Evolutionary conservation across 1,140 invertebrate species (phyloP), one percentile per base, ranked within the genome.

Genomic region (Physella acuta): DNA sequence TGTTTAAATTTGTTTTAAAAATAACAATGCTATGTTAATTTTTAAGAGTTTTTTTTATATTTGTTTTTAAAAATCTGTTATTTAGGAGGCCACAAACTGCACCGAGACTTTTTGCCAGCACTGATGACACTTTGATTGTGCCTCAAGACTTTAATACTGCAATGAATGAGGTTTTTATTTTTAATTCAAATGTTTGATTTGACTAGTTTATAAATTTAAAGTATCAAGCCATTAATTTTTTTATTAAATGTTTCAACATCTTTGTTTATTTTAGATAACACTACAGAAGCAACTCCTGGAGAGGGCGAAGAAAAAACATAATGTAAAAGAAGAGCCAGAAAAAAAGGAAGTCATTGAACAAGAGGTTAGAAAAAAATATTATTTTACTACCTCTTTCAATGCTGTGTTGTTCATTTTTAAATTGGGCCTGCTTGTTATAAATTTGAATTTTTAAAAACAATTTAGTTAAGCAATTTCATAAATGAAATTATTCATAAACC

Each of bases 111-210:
- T 60, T 70, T 14, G 76, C 66, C 20, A 63, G 68, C 16, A 71
- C 74, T 68, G 79, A 81, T 69, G 79, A 81, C 56, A 79, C 79
- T 17, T 60, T 82, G 36, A 60, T 80, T 39, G 75, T 83, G 5
- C 74, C 78, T 14, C 79, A 82, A 49, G 79, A 82, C 55, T 82
- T 76, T 59, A 78, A 75, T 51, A 59, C 71, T 28, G 78, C 79
- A 3, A 77, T 83, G 71, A 71, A 78, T 26, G 81, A 83, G 75
- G 75, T 80, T 49, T 37, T 60, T 60, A 4, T 24, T 16, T 39
- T 17, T n/a, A 30, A n/a, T n/a, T n/a, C n/a, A n/a, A n/a, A n/a
- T n/a, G n/a, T n/a, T n/a, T n/a, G n/a, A n/a, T n/a, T n/a, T n/a
- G n/a, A n/a, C n/a, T n/a, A n/a, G n/a, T n/a, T n/a, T n/a, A n/a